These are phyloP conservation scores for Notarius lentiginosus DNA, from an alignment of 2,113 vertebrate genomes.

Conservation along the genomic window DNA sequence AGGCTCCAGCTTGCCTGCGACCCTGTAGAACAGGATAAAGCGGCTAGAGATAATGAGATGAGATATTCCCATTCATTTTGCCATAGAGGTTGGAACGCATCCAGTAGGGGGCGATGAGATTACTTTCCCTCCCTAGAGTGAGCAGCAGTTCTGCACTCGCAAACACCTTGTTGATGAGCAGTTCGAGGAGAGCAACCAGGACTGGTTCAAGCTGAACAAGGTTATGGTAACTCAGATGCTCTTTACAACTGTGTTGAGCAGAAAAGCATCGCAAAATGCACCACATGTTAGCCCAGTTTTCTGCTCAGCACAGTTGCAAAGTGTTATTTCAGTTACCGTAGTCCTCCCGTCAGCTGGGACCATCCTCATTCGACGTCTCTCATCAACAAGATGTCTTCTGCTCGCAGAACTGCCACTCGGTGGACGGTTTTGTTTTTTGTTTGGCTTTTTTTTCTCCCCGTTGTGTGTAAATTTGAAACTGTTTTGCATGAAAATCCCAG, in stretches of 20 bases:
- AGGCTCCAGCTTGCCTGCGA: no score
- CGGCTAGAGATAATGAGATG: no score
- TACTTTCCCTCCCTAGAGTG: not conserved
- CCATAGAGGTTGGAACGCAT: not conserved
- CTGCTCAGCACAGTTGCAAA: not conserved
- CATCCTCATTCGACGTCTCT: not conserved
- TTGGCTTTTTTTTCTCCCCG: not conserved
- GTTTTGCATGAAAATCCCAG: not conserved
- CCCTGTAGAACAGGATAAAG: no score
- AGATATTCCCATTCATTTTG: no score
- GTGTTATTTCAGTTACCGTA: not conserved
- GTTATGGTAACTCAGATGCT: not conserved
- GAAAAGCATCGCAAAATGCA: not conserved
- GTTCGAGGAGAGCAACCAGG: not conserved
- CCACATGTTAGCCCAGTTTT: not conserved
- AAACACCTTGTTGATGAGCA: not conserved
- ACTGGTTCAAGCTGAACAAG: not conserved
- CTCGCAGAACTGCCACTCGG: not conserved
- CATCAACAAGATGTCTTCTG: not conserved
- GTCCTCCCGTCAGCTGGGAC: not conserved
- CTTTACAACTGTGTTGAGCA: not conserved
- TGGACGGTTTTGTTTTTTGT: not conserved
- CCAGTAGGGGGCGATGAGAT: no score
- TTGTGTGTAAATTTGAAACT: not conserved
- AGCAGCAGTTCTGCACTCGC: not conserved